phyloP scores from a whole-genome alignment of 2,113 vertebrate species.

The Chlorodrepanis virens region DNA sequence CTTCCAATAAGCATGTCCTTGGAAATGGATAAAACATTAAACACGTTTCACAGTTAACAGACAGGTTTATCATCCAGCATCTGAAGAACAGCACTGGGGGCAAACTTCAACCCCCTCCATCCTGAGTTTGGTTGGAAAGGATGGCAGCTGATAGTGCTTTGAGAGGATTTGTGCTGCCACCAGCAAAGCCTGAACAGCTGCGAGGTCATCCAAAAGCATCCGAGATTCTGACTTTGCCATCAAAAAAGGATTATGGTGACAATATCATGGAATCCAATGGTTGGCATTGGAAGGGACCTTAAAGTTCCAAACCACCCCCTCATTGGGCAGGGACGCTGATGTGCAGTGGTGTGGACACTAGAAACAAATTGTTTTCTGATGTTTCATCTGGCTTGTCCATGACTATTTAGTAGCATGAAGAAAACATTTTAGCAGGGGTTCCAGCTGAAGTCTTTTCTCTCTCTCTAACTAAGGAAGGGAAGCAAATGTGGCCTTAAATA shows the following conservation, averaged over 20 bases:
- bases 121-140: background rate
- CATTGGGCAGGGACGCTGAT: background rate
- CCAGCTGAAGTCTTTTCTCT: background rate
- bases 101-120: background rate
- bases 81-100: background rate
- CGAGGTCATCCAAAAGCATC: background rate
- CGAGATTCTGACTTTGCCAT: background rate
- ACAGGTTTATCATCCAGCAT: background rate
- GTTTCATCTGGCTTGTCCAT: background rate
- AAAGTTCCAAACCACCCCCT: rapidly evolving
- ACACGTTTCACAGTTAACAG: background rate
- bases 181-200: background rate
- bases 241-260: background rate
- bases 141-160: rapidly evolving
- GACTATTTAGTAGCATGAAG: background rate
- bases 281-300: background rate
- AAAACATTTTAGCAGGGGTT: background rate
- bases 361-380: background rate
- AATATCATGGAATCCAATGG: background rate
- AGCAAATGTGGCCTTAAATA: background rate
- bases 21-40: background rate
- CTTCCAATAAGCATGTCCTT: rapidly evolving
- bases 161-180: background rate
- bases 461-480: background rate
- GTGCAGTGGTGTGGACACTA: background rate